Evolutionary conservation across 1,140 invertebrate genomes (phyloP).

Genomic region (Telenomus remus): DNA sequence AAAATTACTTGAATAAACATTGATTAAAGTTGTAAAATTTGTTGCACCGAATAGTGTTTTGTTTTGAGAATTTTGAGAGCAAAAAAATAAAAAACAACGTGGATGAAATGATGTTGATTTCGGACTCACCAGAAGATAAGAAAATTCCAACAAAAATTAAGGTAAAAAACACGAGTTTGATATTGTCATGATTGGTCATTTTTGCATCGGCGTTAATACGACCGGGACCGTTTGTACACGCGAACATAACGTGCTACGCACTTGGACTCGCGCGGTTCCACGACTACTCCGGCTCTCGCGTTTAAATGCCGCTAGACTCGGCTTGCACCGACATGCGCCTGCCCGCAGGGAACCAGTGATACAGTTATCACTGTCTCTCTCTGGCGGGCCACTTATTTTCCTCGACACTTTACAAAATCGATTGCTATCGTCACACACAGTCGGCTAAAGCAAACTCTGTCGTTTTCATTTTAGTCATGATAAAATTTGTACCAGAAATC

Average conservation of each 20-base stretch:
- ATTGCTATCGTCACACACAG: conserved; percentile 27
- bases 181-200: conserved; percentile 30
- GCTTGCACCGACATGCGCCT: conserved; percentile 58
- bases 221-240: conserved; percentile 4
- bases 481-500: no score
- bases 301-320: conserved; percentile 61
- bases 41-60: no score
- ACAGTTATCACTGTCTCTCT: conserved; percentile 27
- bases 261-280: conserved; percentile 68
- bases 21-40: neutral
- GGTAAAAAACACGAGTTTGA: conserved; percentile 43
- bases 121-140: conserved; percentile 57
- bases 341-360: conserved; percentile 50
- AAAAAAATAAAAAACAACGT: no score
- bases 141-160: conserved; percentile 43
- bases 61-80: no score
- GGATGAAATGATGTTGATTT: conserved; percentile 1
- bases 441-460: conserved; percentile 10
- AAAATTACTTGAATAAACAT: neutral
- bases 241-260: conserved; percentile 56
- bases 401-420: neutral
- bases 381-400: conserved; percentile 2
- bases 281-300: conserved; percentile 60
- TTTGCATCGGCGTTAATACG: conserved; percentile 20
- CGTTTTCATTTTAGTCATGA: neutral